Evolutionary conservation across 2,797 vertebrate species (phyloP).

Genomic region (Rousettus madagascariensis): DNA sequence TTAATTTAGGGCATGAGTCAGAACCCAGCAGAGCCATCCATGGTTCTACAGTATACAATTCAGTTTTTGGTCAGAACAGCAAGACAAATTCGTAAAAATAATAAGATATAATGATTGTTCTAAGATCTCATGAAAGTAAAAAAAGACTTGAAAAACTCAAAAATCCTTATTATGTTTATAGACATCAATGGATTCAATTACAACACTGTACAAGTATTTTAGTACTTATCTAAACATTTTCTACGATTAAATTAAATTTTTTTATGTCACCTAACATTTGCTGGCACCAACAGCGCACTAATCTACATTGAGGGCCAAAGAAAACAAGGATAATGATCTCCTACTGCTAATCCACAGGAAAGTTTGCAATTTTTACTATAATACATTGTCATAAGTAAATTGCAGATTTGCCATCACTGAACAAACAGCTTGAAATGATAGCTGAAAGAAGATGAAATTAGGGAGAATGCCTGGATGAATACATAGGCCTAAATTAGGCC

Average conservation of each 20-base stretch:
- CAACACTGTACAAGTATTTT: neutral
- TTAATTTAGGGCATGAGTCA: constrained; percentile 74
- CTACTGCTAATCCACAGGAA: constrained; percentile 52
- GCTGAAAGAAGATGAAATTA: constrained; percentile 1
- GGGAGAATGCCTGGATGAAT: neutral
- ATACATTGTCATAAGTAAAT: neutral
- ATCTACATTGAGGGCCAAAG: constrained; percentile 38
- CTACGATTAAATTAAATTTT: constrained; percentile 64
- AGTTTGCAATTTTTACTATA: neutral
- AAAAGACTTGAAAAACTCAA: constrained; percentile 37
- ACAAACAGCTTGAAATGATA: constrained; percentile 26
- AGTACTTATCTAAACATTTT: constrained; percentile 55
- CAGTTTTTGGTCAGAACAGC: neutral
- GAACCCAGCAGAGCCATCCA: constrained; percentile 34
- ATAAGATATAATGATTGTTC: constrained; percentile 51
- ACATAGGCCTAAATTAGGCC: neutral
- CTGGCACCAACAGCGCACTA: constrained; percentile 8
- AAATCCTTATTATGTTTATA: constrained; percentile 11
- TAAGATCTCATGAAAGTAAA: constrained; percentile 40
- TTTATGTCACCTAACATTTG: constrained; percentile 42
- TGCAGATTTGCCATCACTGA: neutral
- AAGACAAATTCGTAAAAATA: constrained; percentile 36
- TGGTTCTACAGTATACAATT: constrained; percentile 12
- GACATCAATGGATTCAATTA: neutral
- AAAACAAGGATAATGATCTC: constrained; percentile 59